Evolutionary conservation across 92 coral and sea anemone genomes (phyloP), one percentile per base, ranked within the genome.

Genomic region (Umimayanthus kanabou): DNA sequence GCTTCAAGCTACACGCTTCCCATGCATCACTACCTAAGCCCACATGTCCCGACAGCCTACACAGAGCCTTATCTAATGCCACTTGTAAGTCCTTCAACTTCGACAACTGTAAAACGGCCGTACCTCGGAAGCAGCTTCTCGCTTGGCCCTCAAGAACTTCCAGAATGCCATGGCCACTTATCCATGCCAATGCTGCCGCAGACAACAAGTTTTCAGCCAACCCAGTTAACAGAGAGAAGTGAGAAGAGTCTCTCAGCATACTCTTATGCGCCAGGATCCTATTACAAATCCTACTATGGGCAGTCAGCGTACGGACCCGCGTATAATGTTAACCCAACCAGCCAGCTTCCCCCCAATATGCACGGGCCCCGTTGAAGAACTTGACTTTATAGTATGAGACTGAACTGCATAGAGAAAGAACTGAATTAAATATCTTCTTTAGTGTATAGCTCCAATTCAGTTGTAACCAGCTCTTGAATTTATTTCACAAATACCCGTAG

Each of bases 31-130:
- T 95, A 95, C 65, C 92, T 95, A 2, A 90, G 90, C 72, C 96
- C 98, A 6, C 98, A 95, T 69, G 93, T 93, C 9, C 96, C 98
- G 14, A 82, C 95, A 11, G 93, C 95, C 15, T 95, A 93, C 85
- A 87, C 94, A 23, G 98, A 95, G 67, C 87, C 96, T 20, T 93
- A 91, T 84, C 91, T 95, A 43, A 88, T 95, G 94, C 96, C 98
- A 3, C 80, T 93, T 8, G 90, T 90, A n/a, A 89, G 88, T 33
- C 90, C 94, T 9, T 58, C 94, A 42, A 90, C 91, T 5, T 92
- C 94, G 33, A 88, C 93, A 23, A 69, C 89, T 20, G 83, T 89
- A 18, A 81, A 92, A 76, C 90, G 94, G n/a, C 85, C 94, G 13
- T 92, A 92, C 76, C 66, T 92, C 20, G 92, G 92, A 39, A 87